phyloP scores from a whole-genome alignment of 2,797 vertebrate species.

The Gambelia wislizenii region DNA sequence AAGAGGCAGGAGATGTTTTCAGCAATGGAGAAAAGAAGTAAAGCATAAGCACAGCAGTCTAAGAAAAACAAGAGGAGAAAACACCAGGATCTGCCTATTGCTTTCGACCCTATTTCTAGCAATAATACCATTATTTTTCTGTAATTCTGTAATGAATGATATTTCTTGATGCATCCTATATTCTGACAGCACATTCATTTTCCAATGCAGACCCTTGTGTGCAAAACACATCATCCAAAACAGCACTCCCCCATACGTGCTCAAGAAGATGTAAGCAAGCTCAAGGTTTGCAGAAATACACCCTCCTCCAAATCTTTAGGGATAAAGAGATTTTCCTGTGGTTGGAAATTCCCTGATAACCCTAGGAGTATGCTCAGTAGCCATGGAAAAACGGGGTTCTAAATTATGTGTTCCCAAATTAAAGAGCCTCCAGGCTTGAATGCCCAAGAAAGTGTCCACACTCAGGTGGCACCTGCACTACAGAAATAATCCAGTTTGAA shows the following conservation, averaged over 20 bases:
- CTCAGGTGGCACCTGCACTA: no score
- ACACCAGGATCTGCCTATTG: no score
- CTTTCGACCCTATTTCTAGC: no score
- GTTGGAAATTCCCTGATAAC: neutral
- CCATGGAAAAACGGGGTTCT: neutral
- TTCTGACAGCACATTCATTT: neutral
- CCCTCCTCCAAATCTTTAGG: neutral
- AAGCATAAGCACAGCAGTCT: neutral
- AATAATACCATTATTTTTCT: no score
- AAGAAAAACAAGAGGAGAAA: no score
- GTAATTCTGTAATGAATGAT: neutral
- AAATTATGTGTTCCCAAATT: neutral
- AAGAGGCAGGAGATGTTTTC: no score
- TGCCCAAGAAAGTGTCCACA: neutral
- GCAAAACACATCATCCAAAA: neutral
- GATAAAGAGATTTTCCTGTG: neutral
- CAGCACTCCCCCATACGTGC: neutral
- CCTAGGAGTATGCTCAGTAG: neutral
- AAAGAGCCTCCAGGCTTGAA: neutral
- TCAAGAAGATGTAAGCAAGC: neutral
- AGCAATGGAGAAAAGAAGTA: neutral
- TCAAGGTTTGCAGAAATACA: neutral
- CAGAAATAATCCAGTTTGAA: no score
- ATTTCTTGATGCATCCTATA: neutral
- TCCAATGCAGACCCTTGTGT: neutral